phyloP scores from a whole-genome alignment of 2,797 vertebrate species.

The Chelidonichthys spinosus region DNA sequence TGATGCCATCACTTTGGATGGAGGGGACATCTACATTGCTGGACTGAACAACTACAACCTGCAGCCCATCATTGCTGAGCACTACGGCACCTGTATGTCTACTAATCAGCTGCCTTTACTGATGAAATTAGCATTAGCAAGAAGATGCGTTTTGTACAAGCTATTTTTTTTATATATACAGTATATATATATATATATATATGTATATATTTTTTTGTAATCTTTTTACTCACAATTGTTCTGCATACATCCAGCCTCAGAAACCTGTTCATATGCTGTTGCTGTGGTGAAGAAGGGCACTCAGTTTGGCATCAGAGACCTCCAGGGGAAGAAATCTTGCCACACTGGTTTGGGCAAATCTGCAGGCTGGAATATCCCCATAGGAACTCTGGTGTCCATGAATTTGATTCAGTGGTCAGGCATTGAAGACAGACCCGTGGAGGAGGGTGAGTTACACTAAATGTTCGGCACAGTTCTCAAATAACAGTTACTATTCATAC shows the following conservation, averaged over 20 bases:
- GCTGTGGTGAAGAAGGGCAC: slow-evolving; percentile 87
- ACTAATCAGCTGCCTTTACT: not conserved
- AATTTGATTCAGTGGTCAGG: slow-evolving; percentile 75
- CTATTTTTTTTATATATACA: no score
- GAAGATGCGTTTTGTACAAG: not conserved
- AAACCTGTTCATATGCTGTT: slow-evolving; percentile 88
- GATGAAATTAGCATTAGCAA: not conserved
- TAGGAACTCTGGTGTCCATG: slow-evolving; percentile 82
- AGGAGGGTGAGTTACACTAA: slow-evolving; percentile 82
- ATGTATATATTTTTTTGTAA: no score
- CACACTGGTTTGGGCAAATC: slow-evolving; percentile 90
- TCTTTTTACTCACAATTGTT: not conserved
- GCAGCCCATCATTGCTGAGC: slow-evolving; percentile 88
- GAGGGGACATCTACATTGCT: slow-evolving; percentile 87
- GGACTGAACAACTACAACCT: slow-evolving; percentile 85
- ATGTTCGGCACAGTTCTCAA: not conserved
- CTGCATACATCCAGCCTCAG: slow-evolving; percentile 71
- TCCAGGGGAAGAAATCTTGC: slow-evolving; percentile 90
- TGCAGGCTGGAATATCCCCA: slow-evolving; percentile 91
- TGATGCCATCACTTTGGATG: slow-evolving; percentile 90
- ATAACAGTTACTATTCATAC: not conserved
- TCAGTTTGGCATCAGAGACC: slow-evolving; percentile 63
- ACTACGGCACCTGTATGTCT: slow-evolving; percentile 71
- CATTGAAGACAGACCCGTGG: slow-evolving; percentile 77
- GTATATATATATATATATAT: no score